Evolutionary conservation across 2,113 vertebrate species (phyloP).

Genomic region (Smithornis capensis): DNA sequence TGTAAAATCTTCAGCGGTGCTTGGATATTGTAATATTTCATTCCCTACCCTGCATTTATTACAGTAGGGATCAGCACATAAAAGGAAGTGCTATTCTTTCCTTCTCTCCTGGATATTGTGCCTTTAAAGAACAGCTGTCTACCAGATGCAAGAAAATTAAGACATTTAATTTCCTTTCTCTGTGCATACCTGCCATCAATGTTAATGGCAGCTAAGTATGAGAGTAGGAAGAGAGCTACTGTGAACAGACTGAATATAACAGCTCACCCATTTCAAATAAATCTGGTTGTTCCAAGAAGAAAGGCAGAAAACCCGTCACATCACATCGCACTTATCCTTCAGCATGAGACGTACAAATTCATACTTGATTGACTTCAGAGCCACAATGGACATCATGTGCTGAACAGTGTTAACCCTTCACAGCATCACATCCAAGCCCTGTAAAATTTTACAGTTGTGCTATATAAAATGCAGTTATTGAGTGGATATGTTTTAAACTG

Average conservation of each 20-base stretch:
- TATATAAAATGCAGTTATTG: neutral
- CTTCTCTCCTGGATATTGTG: neutral
- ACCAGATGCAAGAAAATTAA: constrained; percentile 58
- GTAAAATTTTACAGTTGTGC: neutral
- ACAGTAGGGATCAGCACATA: neutral
- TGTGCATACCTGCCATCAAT: neutral
- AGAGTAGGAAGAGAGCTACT: neutral
- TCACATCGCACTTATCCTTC: neutral
- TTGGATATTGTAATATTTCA: neutral
- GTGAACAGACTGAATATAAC: neutral
- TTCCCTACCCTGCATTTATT: constrained; percentile 2
- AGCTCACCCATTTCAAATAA: neutral
- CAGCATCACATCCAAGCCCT: neutral
- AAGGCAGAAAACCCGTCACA: neutral
- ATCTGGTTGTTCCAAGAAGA: neutral
- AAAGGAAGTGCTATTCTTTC: constrained; percentile 2
- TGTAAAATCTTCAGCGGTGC: constrained; percentile 23
- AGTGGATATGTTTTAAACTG: neutral
- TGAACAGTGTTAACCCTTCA: neutral
- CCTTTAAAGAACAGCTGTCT: constrained; percentile 32
- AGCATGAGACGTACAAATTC: neutral
- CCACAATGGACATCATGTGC: neutral
- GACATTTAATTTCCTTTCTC: constrained; percentile 44
- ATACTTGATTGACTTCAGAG: neutral
- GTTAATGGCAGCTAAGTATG: neutral